phyloP scores from a whole-genome alignment of 2,888 invertebrate genomes.

The Choristoneura rosaceana region DNA sequence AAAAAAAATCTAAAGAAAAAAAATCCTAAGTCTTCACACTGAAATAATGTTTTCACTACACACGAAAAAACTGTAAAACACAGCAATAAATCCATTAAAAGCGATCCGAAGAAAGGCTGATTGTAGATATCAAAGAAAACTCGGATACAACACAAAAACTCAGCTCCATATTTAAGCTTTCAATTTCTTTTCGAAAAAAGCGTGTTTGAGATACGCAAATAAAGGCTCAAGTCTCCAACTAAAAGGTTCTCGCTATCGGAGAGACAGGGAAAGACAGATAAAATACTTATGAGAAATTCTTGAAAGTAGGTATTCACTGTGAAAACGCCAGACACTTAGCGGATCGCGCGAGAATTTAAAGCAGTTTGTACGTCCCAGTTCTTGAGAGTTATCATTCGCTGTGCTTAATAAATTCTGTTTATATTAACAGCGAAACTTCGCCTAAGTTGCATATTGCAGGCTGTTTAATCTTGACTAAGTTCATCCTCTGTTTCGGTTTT shows the following conservation, averaged over 20 bases:
- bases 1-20: too few relatives aligned
- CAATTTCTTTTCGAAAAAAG: constrained; percentile 38
- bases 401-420: constrained; percentile 42
- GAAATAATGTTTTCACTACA: neutral
- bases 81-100: constrained; percentile 33
- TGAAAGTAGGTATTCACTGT: constrained; percentile 37
- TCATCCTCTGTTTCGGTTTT: constrained; percentile 35
- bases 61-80: neutral
- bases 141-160: constrained; percentile 29
- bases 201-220: constrained; percentile 42
- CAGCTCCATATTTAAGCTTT: constrained; percentile 30
- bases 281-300: constrained; percentile 42
- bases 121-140: constrained; percentile 36
- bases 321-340: constrained; percentile 41
- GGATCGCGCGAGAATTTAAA: constrained; percentile 44
- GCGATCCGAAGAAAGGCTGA: constrained; percentile 19
- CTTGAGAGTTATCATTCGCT: constrained; percentile 38
- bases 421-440: constrained; percentile 40
- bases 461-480: constrained; percentile 41
- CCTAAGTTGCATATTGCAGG: constrained; percentile 40
- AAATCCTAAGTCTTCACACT: neutral
- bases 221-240: constrained; percentile 35
- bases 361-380: constrained; percentile 40
- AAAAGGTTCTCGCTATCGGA: constrained; percentile 38
- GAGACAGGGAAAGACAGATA: constrained; percentile 42